Percentiles rank a stretch among this genome's conserved stretches.
These are phyloP conservation scores for Ceratoteleas bidentatus DNA, from an alignment of 1,140 invertebrate species.

Conservation along the genomic window DNA sequence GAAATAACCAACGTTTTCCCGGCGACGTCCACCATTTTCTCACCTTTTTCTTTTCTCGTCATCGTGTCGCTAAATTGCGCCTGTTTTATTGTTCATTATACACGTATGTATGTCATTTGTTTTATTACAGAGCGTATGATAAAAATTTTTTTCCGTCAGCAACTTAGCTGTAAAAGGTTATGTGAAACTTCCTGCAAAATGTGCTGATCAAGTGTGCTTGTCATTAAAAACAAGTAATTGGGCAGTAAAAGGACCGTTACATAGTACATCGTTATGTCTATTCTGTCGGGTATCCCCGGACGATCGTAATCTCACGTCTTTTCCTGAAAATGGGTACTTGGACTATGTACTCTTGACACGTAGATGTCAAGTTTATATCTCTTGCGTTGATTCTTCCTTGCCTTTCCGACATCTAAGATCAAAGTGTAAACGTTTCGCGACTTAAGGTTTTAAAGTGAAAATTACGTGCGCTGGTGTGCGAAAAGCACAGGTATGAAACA, in stretches of 20 bases:
- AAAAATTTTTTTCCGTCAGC: slow-evolving; percentile 14
- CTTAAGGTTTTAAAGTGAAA: neutral
- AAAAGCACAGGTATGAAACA: slow-evolving; percentile 12
- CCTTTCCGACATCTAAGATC: slow-evolving; percentile 33
- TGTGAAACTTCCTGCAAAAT: slow-evolving; percentile 52
- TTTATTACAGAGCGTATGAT: slow-evolving; percentile 33
- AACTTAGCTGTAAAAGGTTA: slow-evolving; percentile 41
- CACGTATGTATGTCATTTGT: slow-evolving; percentile 6
- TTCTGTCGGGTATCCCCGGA: slow-evolving; percentile 53
- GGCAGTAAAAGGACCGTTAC: slow-evolving; percentile 65
- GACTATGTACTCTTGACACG: slow-evolving; percentile 60
- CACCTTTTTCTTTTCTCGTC: slow-evolving; percentile 28
- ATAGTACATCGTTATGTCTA: slow-evolving; percentile 56
- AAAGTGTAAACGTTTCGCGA: slow-evolving; percentile 35
- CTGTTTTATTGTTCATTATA: slow-evolving; percentile 33
- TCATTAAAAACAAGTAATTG: slow-evolving; percentile 66
- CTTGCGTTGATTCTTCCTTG: slow-evolving; percentile 33
- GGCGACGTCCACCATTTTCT: neutral
- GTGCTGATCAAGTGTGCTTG: slow-evolving; percentile 55
- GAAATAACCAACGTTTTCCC: slow-evolving; percentile 5
- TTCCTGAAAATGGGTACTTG: slow-evolving; percentile 62
- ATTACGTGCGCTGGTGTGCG: slow-evolving; percentile 25
- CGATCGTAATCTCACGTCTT: slow-evolving; percentile 66
- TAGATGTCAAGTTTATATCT: slow-evolving; percentile 61
- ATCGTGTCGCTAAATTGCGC: slow-evolving; percentile 18